Base-by-base conservation (phyloP, 2,888 invertebrate species). In the Rotaria socialis region DNA sequence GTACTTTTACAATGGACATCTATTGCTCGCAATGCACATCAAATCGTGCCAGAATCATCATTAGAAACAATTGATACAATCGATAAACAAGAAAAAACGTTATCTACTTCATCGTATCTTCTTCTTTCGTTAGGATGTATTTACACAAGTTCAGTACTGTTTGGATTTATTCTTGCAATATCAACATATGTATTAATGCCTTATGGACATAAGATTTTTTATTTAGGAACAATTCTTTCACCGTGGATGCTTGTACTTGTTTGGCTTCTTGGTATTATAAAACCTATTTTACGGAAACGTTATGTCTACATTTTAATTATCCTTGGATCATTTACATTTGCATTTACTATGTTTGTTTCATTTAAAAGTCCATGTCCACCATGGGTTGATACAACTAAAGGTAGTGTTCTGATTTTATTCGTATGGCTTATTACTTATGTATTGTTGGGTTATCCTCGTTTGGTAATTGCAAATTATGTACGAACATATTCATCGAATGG, bases 361-460 rank as follows among this genome's bases (percentile, higher is more conserved):
- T 43, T 80, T n/a, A 80, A 80, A 80, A 80, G 80, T 80, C 80
- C 80, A 24, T 80, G 80, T 80, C 47, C 80, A 80, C 80, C 80
- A n/a, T 47, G 43, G 43, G n/a, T 80, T 80, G 80, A 80, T 47
- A 80, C 80, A 47, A 80, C 43, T 5, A 80, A 47, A 47, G 80
- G 80, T 14, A 80, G 24, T 80, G 24, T 47, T 80, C 14, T 80
- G 10, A 80, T 80, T n/a, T n/a, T 80, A n/a, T n/a, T 80, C n/a
- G 19, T 80, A 43, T 80, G 80, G 80, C n/a, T 80, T 47, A 43
- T 22, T 43, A 80, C 43, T 7, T 80, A 80, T 47, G 10, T 80
- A 7, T 47, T 43, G 1, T 80, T 80, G 47, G 80, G 80, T 47
- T 80, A 80, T 80, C 80, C 80, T n/a, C 80, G 80, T 80, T 47